Percentiles rank a stretch among this genome's conserved stretches.
Conservation (phyloP, 2,113 vertebrate genomes). For the human region DNA sequence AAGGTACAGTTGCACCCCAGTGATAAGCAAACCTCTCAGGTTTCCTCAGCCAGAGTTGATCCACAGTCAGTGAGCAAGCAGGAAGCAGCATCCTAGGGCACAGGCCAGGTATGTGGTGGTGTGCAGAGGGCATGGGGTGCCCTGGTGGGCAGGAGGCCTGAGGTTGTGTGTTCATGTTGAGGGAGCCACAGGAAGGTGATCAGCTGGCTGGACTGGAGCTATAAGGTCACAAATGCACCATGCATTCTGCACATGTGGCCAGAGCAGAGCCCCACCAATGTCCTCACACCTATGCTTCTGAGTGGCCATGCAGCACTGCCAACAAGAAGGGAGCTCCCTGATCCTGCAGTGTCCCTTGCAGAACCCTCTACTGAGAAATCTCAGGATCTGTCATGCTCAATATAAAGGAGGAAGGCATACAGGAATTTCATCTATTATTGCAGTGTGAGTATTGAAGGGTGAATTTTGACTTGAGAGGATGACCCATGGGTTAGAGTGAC, state of each 20-base stretch:
- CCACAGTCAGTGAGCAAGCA: background rate
- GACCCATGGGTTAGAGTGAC: background rate
- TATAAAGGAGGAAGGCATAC: background rate
- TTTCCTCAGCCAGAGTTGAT: background rate
- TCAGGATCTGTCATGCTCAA: background rate
- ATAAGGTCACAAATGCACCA: fast-evolving
- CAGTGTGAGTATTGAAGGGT: background rate
- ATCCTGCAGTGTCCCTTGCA: no score
- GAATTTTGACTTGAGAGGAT: background rate
- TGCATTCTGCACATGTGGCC: background rate
- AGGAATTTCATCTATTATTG: background rate
- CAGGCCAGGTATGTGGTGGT: background rate
- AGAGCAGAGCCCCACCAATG: background rate
- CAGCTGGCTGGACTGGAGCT: background rate
- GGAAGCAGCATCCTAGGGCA: background rate
- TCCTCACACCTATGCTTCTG: background rate
- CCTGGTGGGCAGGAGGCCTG: background rate
- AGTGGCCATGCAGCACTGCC: fast-evolving
- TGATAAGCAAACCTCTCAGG: background rate
- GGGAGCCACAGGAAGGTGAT: background rate
- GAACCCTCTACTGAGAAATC: background rate
- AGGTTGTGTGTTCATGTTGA: background rate
- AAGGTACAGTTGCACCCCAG: background rate
- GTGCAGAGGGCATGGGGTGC: no score
- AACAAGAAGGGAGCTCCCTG: no score